Base-by-base conservation (phyloP, 2,797 vertebrate genomes). In the Brachyrhaphis roseni region DNA sequence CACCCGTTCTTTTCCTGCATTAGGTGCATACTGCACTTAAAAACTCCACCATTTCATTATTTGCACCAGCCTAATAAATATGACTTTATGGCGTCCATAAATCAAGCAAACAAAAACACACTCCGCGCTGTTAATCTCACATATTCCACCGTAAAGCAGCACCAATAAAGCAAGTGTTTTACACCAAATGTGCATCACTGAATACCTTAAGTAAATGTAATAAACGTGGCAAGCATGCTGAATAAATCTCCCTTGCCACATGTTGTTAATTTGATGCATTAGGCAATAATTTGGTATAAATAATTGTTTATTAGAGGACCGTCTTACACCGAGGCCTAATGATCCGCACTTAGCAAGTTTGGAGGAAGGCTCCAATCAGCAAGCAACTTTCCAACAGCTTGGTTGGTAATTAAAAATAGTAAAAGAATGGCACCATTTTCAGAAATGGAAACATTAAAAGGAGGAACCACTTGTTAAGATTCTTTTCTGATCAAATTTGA, bases 241-340 rank as follows among this genome's bases (percentile, higher is more conserved):
- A 94, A 95, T 98, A 99, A 98, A 99, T 99, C 97, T 97, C 96
- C 95, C 95, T 95, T 96, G 97, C 96, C 96, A 96, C 96, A 97
- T 96, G 97, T 96, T 98, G 98, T 99, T 99, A 99, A 98, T 98
- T 97, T 99, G 97, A 98, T 98, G 96, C 96, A 99, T 98, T 98
- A 97, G 97, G 97, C 96, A 96, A 98, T 98, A 97, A 98, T 98
- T 98, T 97, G 97, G 95, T 96, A 97, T 98, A 98, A 99, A 99
- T 99, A 99, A 98, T 96, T 98, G 97, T 99, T 99, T 99, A 98
- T 98, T 98, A 97, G 97, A 96, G 91, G 95, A 96, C 95, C 95
- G 94, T 95, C 95, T 96, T 95, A 95, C 96, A 96, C 94, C 88
- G 92, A 95, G 95, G 96, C 96, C 96, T 97, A 96, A 97, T 94